Base-by-base conservation (phyloP, 2,113 vertebrate species). In the Chloebia gouldiae region DNA sequence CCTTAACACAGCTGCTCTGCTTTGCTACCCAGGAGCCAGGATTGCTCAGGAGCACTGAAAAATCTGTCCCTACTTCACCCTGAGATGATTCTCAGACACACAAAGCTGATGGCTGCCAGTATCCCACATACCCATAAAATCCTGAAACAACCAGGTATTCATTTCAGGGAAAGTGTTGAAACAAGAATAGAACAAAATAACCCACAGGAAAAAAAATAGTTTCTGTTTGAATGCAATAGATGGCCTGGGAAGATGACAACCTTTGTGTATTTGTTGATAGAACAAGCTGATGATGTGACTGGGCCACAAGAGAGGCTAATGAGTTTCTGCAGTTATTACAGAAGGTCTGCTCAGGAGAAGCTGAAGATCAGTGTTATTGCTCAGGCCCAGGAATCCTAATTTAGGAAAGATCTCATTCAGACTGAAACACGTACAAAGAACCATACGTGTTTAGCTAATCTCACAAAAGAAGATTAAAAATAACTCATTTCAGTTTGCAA, bases 281-380 rank as follows among this genome's bases (percentile, higher is more conserved):
- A 95, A 93, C 56, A 90, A 95, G 82, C 23, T 8, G 1, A 59
- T 60, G 39, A 75, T 84, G 42, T 40, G 72, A 64, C 44, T 90
- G 47, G 76, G 91, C 69, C 88, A 91, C 83, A 71, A 9, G 83
- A 86, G 60, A 90, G 12, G 57, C 75, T 93, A 95, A 95, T 76
- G 87, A 90, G 78, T 53, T 93, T 80, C 79, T 85, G 85, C 80
- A 94, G 49, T 76, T 87, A 76, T 79, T 88, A 69, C 49, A 72
- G 81, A 60, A 64, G n/a, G 70, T 85, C 61, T 93, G 53, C 75
- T 50, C 59, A 65, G 61, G 47, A 91, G 53, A 72, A 88, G 44
- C 63, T 82, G 57, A 70, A 92, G 85, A 94, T 86, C n/a, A 77
- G 49, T 35, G 37, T 39, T 83, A 60, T 35, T 72, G 78, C 81